Base-by-base conservation (phyloP, 2,113 vertebrate species). In the Neolamprologus cancellatus region DNA sequence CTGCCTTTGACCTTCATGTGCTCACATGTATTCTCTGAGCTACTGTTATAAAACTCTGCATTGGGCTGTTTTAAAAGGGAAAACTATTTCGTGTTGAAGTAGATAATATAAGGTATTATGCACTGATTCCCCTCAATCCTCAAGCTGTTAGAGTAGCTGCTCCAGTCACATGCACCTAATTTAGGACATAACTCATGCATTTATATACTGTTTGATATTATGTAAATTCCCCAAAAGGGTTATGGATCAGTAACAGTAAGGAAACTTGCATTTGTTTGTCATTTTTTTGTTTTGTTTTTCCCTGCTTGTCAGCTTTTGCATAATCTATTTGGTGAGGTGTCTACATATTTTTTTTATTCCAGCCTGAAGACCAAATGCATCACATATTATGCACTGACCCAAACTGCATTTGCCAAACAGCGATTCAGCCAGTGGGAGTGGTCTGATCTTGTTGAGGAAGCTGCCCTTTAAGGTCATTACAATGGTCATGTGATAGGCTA, bases 381-480 rank as follows among this genome's bases (percentile, higher is more conserved):
- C 87, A 84, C 90, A 82, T 50, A 84, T 91, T 88, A 92, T 89
- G 64, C 87, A 90, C 78, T 92, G 90, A 93, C 88, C 93, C 88
- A 88, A 84, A 93, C 93, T 84, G 64, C 84, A 91, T 93, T 93
- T 92, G 91, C 93, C 93, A 93, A 85, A 91, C 88, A 93, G 76
- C 89, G 80, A 83, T 89, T 88, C 84, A 92, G 91, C 76, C 74
- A 86, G 78, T 90, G 82, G 94, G 91, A 78, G 91, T 90, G 94
- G 93, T 91, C 87, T 90, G 88, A 82, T 71, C 92, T 92, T 86
- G 93, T 90, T 94, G 92, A 93, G 93, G 89, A 89, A 90, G 74
- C 88, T 94, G 92, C 94, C 94, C 94, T 96, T 92, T 94, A 85
- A 96, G 96, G 96, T 96, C 94, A 94, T 89, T 92, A 79, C 87